phyloP scores from a whole-genome alignment of 2,888 invertebrate species.

The Chouioia cunea region DNA sequence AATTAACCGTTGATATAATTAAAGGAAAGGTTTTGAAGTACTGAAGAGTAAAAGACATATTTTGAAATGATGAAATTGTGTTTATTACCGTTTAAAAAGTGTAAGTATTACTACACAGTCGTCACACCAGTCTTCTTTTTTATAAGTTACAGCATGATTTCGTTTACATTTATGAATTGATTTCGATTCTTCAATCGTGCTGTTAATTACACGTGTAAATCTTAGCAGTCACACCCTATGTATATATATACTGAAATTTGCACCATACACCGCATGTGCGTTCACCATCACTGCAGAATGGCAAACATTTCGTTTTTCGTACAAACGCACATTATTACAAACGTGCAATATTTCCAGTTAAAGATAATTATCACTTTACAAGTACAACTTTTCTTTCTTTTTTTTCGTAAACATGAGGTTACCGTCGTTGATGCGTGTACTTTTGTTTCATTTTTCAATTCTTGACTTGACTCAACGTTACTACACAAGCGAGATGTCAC shows the following conservation, averaged over 20 bases:
- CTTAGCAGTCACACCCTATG: constrained; percentile 16
- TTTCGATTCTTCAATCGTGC: constrained; percentile 11
- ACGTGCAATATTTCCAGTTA: constrained; percentile 17
- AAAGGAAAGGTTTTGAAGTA: too few relatives aligned
- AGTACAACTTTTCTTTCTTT: constrained; percentile 2
- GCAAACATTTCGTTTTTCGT: background rate
- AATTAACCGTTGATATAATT: too few relatives aligned
- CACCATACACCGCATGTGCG: too few relatives aligned
- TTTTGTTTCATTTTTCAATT: constrained; percentile 2
- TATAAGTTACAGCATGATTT: constrained; percentile 31
- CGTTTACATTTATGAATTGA: constrained; percentile 22
- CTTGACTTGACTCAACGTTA: constrained; percentile 8
- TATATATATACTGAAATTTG: constrained; percentile 19
- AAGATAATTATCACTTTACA: constrained; percentile 6
- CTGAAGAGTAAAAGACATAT: constrained; percentile 5
- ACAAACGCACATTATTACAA: constrained; percentile 28
- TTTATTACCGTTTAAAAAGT: constrained; percentile 40
- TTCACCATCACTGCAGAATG: background rate
- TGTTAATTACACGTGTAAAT: constrained; percentile 12
- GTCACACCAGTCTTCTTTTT: constrained; percentile 42
- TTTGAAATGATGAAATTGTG: constrained; percentile 39
- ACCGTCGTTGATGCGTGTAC: constrained; percentile 17
- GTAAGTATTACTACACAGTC: constrained; percentile 38
- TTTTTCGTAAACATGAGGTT: constrained; percentile 15
- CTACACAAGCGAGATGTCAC: background rate